Conservation (phyloP, 1,140 invertebrate genomes). For the Bombus affinis region DNA sequence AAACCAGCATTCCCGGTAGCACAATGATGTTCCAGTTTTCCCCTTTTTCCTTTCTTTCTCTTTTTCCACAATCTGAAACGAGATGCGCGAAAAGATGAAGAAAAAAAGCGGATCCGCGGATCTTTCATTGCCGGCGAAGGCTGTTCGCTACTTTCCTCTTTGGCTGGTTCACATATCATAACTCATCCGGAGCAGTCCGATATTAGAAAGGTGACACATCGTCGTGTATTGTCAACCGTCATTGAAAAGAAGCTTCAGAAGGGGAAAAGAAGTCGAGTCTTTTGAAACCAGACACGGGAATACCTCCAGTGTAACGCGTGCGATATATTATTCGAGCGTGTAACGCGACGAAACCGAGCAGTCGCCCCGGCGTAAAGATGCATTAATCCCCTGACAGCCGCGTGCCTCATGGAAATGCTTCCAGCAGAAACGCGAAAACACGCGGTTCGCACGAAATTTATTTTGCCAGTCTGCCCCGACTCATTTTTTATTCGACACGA, state of each 20-base stretch:
- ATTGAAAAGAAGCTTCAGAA: not conserved
- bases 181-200: constrained; percentile 43
- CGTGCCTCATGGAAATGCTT: not conserved
- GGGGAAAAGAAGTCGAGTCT: constrained; percentile 7
- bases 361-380: constrained; percentile 18
- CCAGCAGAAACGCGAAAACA: not conserved
- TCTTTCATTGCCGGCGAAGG: constrained; percentile 10
- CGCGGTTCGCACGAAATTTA: constrained; percentile 12
- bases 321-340: constrained; percentile 34
- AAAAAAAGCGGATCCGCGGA: not conserved
- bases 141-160: not conserved
- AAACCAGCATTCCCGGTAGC: not conserved
- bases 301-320: not conserved
- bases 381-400: constrained; percentile 44
- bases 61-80: not conserved
- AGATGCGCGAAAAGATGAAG: not conserved
- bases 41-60: not conserved
- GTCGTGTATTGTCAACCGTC: constrained; percentile 29
- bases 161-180: constrained; percentile 23
- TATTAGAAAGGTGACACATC: constrained; percentile 51
- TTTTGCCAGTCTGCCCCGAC: not conserved
- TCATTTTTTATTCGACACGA: not conserved
- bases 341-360: constrained; percentile 19
- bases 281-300: not conserved
- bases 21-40: constrained; percentile 16